phyloP scores from a whole-genome alignment of 1,140 invertebrate species.

The Calycopis cecrops region DNA sequence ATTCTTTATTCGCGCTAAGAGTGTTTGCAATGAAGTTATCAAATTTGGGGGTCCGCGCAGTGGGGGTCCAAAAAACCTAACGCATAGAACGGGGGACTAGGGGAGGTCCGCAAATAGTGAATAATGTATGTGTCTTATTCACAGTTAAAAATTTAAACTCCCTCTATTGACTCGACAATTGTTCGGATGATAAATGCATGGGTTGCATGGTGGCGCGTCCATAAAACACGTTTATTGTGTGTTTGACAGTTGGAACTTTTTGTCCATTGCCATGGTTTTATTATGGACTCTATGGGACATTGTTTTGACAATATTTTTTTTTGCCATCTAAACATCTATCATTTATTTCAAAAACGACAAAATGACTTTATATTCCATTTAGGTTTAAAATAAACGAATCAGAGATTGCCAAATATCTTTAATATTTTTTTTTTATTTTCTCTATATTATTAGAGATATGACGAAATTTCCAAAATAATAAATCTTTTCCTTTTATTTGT shows the following conservation, averaged over 20 bases:
- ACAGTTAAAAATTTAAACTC: slow-evolving; percentile 65
- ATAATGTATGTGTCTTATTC: slow-evolving; percentile 60
- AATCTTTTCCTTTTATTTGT: too few relatives aligned
- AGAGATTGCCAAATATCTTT: too few relatives aligned
- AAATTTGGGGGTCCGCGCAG: slow-evolving; percentile 44
- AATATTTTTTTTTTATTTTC: too few relatives aligned
- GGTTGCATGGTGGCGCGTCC: neutral
- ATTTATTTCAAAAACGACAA: too few relatives aligned
- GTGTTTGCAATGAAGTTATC: slow-evolving; percentile 67
- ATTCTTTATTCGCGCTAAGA: slow-evolving; percentile 18
- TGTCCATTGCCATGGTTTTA: slow-evolving; percentile 12
- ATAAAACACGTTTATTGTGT: slow-evolving; percentile 13
- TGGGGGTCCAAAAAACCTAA: slow-evolving; percentile 45
- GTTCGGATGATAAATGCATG: slow-evolving; percentile 50
- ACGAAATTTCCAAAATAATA: too few relatives aligned
- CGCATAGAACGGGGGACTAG: slow-evolving; percentile 38
- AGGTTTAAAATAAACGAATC: neutral
- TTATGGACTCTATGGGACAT: neutral
- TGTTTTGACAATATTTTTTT: slow-evolving; percentile 7
- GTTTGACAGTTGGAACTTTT: slow-evolving; percentile 6
- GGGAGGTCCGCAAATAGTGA: slow-evolving; percentile 51
- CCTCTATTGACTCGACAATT: slow-evolving; percentile 60
- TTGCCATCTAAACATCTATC: too few relatives aligned
- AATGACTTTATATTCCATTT: too few relatives aligned
- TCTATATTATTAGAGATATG: too few relatives aligned